These are phyloP conservation scores for Pollenia amentaria DNA, from an alignment of 2,888 invertebrate genomes.

Conservation along the genomic window DNA sequence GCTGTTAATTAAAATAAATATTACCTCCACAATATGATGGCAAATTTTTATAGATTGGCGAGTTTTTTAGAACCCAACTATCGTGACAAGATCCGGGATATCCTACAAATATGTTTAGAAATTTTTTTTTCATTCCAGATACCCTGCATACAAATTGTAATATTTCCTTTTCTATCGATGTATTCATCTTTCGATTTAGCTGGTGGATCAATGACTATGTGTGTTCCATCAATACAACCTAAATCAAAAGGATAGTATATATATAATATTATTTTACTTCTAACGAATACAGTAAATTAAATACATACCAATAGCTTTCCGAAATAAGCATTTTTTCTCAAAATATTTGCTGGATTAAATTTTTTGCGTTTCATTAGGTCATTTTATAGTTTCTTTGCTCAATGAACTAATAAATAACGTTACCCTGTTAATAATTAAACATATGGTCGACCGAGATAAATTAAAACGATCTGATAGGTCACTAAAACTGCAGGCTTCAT, in stretches of 20 bases:
- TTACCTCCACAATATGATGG: conserved; percentile 17
- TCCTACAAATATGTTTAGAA: conserved; percentile 61
- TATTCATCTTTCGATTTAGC: conserved; percentile 53
- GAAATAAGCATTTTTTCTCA: conserved; percentile 43
- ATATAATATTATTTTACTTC: conserved; percentile 3
- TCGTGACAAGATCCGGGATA: conserved; percentile 61
- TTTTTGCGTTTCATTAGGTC: conserved; percentile 47
- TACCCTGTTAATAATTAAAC: conserved; percentile 17
- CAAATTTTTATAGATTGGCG: background rate
- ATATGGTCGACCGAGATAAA: conserved; percentile 36
- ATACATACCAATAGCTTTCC: conserved; percentile 46
- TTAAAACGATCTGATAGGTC: conserved; percentile 52
- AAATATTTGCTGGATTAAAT: conserved; percentile 27
- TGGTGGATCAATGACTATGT: conserved; percentile 48
- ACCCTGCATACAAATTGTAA: conserved; percentile 56
- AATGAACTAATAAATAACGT: conserved; percentile 40
- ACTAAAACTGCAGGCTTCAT: conserved; percentile 46
- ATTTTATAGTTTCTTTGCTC: conserved; percentile 51
- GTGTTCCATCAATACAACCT: conserved; percentile 47
- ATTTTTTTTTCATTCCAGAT: conserved; percentile 65
- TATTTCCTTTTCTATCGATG: conserved; percentile 48
- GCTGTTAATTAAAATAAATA: too few species aligned
- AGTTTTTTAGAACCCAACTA: conserved; percentile 56
- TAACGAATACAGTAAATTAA: background rate
- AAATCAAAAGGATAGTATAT: background rate